Percentiles rank a stretch among this genome's conserved stretches.
Evolutionary conservation across 2,888 invertebrate species (phyloP).

Genomic region (Mythimna impura): DNA sequence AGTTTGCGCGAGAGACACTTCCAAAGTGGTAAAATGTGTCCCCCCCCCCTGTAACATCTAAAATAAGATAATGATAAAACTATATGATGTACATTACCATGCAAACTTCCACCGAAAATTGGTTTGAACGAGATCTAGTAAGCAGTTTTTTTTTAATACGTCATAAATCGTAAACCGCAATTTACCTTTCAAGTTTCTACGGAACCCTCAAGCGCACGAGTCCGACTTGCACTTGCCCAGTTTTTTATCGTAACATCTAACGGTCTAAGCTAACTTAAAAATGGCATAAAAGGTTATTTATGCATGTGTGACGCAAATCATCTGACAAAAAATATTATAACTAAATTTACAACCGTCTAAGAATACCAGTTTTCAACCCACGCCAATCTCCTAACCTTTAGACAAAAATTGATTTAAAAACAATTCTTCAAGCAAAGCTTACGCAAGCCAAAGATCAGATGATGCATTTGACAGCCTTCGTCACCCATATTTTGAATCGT

Average conservation of each 20-base stretch:
- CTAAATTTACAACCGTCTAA: not conserved
- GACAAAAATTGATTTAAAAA: constrained; percentile 1
- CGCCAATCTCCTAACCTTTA: constrained; percentile 1
- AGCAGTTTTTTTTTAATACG: no score
- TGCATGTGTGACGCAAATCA: not conserved
- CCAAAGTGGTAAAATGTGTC: no score
- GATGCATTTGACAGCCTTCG: constrained; percentile 23
- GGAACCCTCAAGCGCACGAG: no score
- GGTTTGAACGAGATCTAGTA: no score
- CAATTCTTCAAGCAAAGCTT: not conserved
- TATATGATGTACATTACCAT: no score
- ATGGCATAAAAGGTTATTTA: not conserved
- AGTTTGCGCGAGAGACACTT: no score
- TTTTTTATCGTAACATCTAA: not conserved
- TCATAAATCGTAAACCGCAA: no score
- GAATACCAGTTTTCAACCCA: constrained; percentile 1
- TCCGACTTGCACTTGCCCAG: no score
- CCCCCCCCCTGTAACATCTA: no score
- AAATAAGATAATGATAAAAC: no score
- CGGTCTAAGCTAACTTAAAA: not conserved
- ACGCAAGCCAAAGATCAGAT: constrained; percentile 14
- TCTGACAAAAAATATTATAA: not conserved
- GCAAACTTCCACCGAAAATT: no score
- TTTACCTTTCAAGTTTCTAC: no score
- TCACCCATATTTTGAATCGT: constrained; percentile 11